Base-by-base conservation (phyloP, 2,888 invertebrate species). In the Drosophila quinaria region DNA sequence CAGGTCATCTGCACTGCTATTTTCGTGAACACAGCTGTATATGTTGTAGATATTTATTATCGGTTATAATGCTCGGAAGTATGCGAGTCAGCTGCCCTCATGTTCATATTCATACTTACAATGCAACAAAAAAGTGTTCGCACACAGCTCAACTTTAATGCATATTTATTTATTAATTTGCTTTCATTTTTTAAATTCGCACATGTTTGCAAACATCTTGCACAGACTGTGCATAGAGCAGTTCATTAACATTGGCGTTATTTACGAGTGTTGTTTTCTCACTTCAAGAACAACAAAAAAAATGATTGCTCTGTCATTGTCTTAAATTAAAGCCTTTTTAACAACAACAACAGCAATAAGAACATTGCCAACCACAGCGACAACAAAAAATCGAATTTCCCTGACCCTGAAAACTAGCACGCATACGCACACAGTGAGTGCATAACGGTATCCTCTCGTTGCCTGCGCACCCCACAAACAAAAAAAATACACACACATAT, bases 331-430 rank as follows among this genome's bases (percentile, higher is more conserved):
- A 64, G 64, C 31, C 56, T 54, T 63, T 59, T 51, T 39, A 41
- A 66, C 63, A 25, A 66, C 63, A 25, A 66, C 63, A 63, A 42
- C 41, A 63, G 44, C 41, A 52, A 47, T 37, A 52, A 47, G 51
- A 29, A 29, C 29, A 29, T 8, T 29, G 29, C 8, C 29, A 2
- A 29, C 29, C 8, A 29, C 37, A 46, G 46, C 37, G 15, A 62
- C 61, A 55, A 22, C 13, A 44, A 42, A 90, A 90, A 90, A 91
- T 90, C 89, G 90, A 91, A 90, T 90, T 90, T 91, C 87, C 90
- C 81, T 91, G 91, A 90, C 90, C 91, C 90, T 91, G 90, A 91
- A 91, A 86, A 73, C 74, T 74, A 77, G 56, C 78, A 78, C 74
- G 68, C 74, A 78, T 59, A 81, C 70, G 55, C 66, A 72, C 46